Conservation (phyloP, 2,888 invertebrate species). For the Nezara viridula region DNA sequence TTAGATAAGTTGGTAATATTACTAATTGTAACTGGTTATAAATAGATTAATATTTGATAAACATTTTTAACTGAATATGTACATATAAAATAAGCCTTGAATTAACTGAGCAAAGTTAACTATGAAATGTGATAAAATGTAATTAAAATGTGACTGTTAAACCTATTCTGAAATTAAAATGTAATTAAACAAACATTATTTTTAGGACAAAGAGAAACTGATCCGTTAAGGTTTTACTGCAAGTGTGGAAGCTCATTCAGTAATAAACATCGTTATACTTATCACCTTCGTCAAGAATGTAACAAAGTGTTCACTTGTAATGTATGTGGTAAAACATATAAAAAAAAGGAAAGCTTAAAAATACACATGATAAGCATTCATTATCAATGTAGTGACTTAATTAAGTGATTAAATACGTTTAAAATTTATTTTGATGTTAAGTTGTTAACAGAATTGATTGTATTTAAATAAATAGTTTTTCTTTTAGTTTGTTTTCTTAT, state of each 20-base stretch:
- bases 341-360: conserved; percentile 53
- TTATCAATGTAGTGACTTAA: not conserved
- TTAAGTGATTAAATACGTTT: not conserved
- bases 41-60: not conserved
- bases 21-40: not conserved
- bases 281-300: conserved; percentile 60
- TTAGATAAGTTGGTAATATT: too few relatives aligned
- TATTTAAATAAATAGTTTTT: not conserved
- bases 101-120: not conserved
- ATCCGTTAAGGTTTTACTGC: conserved; percentile 43
- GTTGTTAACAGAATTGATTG: not conserved
- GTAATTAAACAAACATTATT: conserved; percentile 11
- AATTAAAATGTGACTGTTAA: not conserved
- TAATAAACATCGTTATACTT: conserved; percentile 40
- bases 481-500: not conserved
- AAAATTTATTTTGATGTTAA: not conserved
- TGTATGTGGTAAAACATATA: conserved; percentile 55
- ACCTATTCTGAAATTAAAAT: not conserved
- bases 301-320: conserved; percentile 55
- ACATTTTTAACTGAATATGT: not conserved
- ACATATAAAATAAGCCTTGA: not conserved
- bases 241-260: conserved; percentile 59
- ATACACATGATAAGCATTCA: conserved; percentile 51
- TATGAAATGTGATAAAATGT: not conserved
- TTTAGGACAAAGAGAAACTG: not conserved